Conservation (phyloP, 2,113 vertebrate species). For the Bothrops jararaca region DNA sequence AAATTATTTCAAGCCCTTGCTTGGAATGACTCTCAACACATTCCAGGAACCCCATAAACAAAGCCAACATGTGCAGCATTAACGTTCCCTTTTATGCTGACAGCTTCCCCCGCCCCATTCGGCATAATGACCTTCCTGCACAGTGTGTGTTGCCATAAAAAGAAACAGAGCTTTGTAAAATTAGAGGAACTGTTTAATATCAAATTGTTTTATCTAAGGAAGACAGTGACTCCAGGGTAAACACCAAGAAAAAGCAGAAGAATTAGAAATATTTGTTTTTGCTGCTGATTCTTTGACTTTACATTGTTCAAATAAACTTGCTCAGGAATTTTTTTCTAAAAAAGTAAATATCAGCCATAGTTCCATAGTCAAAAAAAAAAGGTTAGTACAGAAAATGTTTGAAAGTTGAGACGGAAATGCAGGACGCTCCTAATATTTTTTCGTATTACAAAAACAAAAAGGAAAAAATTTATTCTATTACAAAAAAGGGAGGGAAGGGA, state of each 20-base stretch:
- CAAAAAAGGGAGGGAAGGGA: conserved; percentile 12
- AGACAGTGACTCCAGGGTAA: conserved; percentile 66
- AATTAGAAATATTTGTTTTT: conserved; percentile 69
- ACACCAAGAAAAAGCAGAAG: conserved; percentile 63
- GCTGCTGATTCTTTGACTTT: conserved; percentile 64
- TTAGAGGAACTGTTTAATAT: conserved; percentile 74
- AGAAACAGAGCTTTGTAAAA: conserved; percentile 69
- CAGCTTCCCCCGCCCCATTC: conserved; percentile 59
- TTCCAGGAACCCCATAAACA: conserved; percentile 72
- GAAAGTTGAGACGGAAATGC: conserved; percentile 52
- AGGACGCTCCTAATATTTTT: conserved; percentile 45
- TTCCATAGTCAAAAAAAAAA: conserved; percentile 53
- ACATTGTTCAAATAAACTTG: conserved; percentile 64
- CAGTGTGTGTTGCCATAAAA: conserved; percentile 75
- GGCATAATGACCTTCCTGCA: conserved; percentile 75
- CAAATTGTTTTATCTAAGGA: conserved; percentile 72
- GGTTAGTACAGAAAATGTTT: conserved; percentile 47
- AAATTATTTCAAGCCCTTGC: conserved; percentile 55
- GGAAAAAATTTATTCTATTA: neutral
- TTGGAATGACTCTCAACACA: conserved; percentile 65
- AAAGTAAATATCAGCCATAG: conserved; percentile 17
- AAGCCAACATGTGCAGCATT: conserved; percentile 69
- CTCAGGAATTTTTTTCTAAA: conserved; percentile 48
- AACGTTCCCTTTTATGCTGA: conserved; percentile 75
- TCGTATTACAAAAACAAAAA: conserved; percentile 39